Base-by-base conservation (phyloP, 2,797 vertebrate species). In the Epinephelus malabaricus region DNA sequence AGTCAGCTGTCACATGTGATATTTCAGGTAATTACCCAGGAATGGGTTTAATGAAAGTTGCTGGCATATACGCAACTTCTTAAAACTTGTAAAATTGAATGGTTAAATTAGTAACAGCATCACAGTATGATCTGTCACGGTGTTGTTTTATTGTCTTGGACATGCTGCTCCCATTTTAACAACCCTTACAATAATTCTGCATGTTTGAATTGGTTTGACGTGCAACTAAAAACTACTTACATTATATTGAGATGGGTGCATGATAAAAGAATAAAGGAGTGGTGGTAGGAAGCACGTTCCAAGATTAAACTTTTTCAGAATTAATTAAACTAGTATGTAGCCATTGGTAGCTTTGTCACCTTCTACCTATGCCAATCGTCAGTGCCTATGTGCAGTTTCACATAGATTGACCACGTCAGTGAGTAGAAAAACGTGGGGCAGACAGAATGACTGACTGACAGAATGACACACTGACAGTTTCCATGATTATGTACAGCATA, bases 41-140 rank as follows among this genome's bases (percentile, higher is more conserved):
- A 56, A 45, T 18, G 38, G n/a, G 60, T 73, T 86, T 45, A 46
- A 79, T 80, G 46, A 60, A 78, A 60, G 30, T n/a, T 72, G 43
- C n/a, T 69, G 61, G 1, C 12, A 25, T 19, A 34, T 34, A 34
- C 2, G 7, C 34, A 54, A 13, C 38, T 27, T 58, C 4, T 56
- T 21, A 25, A 51, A 58, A 30, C 25, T 4, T 46, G 10, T 1
- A 30, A 19, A 53, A 38, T 14, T 18, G 17, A 74, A 18, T 38
- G 11, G 43, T 5, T 7, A 17, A 53, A 59, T 64, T 13, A 9
- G 0, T 43, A 43, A 43, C 40, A 30, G 43, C 40, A 30, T n/a
- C 46, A 58, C 9, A 19, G 18, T 51, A 3, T 21, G 15, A 49
- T 38, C 6, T 1, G 19, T 25, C n/a, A 38, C 4, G 12, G 10